Base-by-base conservation (phyloP, 1,140 invertebrate species). In the Neodiprion lecontei region DNA sequence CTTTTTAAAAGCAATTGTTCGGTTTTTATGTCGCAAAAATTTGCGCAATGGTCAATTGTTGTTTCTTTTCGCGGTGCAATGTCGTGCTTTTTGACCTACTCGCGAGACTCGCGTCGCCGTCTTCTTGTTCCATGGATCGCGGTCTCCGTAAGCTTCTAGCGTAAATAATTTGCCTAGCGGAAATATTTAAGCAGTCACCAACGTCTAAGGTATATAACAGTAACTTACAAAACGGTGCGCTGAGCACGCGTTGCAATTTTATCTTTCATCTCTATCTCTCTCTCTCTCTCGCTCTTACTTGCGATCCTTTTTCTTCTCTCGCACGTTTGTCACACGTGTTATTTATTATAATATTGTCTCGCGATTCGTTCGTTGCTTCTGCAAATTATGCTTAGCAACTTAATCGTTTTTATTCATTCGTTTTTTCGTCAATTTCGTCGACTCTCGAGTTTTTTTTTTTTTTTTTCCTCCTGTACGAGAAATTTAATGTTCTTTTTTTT, bases 141-240 rank as follows among this genome's bases (percentile, higher is more conserved):
- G 53, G n/a, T 40, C 28, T 40, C 10, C 53, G 53, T 12, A 40
- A 40, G 28, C 28, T 40, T 40, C 11, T 61, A 17, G 53, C 53
- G 53, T 61, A 61, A 61, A 61, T 61, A 61, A 61, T 61, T 61
- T 61, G 53, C 53, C 53, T 61, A 61, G 53, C 53, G 53, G 53
- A 61, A 61, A 61, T 61, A 61, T 40, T 40, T 40, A 40, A 40
- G 8, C 53, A 61, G 53, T 5, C 28, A 40, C 5, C 53, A 40
- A 40, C 28, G 53, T 14, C 53, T 40, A 40, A 5, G 28, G 17
- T 21, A 21, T 61, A 61, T 61, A 61, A 61, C 53, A 61, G 53
- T 61, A 61, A 61, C 53, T 61, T 61, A 61, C 53, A 61, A 61
- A 61, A 61, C 53, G 53, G 53, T 61, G 11, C n/a, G 53, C 53